Conservation (phyloP, 1,140 invertebrate genomes). For the Pemphigus obesinymphae region DNA sequence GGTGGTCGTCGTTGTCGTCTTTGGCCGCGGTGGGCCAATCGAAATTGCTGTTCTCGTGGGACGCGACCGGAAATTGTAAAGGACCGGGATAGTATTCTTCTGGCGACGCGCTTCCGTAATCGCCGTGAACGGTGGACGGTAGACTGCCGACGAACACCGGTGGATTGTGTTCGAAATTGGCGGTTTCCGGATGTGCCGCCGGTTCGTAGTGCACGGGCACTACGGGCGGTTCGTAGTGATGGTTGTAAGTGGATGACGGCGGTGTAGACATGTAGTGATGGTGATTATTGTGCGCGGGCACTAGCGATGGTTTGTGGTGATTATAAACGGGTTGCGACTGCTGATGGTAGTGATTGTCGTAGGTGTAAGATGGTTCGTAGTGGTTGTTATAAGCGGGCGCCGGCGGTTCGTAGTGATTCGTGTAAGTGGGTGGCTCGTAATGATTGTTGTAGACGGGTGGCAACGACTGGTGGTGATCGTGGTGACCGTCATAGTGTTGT, state of each 20-base stretch:
- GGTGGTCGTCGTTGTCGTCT: background rate
- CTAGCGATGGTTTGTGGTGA: background rate
- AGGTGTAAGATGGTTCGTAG: background rate
- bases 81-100: constrained; percentile 14
- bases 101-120: constrained; percentile 19
- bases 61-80: background rate
- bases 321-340: background rate
- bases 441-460: background rate
- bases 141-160: background rate
- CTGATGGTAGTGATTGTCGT: background rate
- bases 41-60: background rate
- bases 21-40: background rate
- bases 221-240: background rate
- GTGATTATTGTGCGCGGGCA: background rate
- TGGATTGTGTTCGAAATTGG: background rate
- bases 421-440: background rate
- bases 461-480: background rate
- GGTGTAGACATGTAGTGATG: background rate
- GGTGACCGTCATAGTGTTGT: background rate
- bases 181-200: background rate
- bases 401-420: background rate
- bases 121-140: background rate
- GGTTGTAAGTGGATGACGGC: background rate
- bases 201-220: background rate
- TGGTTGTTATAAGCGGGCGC: background rate